Base-by-base conservation (phyloP, 2,113 vertebrate genomes). In the Notiomystis cincta region DNA sequence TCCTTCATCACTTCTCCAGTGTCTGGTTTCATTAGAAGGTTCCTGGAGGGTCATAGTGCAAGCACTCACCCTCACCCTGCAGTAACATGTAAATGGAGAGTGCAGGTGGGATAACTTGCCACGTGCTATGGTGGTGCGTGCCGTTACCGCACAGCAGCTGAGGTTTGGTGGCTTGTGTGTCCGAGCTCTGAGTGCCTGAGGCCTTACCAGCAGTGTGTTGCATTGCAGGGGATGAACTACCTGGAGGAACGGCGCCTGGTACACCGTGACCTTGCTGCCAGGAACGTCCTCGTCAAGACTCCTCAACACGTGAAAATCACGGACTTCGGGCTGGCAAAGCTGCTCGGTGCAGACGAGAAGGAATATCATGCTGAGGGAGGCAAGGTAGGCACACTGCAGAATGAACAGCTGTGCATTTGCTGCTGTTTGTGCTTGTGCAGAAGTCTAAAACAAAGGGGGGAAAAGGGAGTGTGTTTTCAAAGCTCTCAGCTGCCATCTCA, bases 241-340 rank as follows among this genome's bases (percentile, higher is more conserved):
- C 97, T 99, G 93, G 99, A 99, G 89, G 99, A 99, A 50, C 98
- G 98, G 21, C 98, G 98, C 78, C 95, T 99, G 96, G 99, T 99
- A n/a, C 99, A 99, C 89, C 98, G 99, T 15, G 99, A 99, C 96
- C 97, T 99, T 93, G 99, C 99, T 3, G 99, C 99, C 44, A 98
- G 99, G 84, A 99, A 99, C 0, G 99, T 99, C 44, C 98, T 99
- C 19, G 98, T 99, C 67, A 99, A 99, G 96, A 98, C 98, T 4
- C 99, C 99, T 0, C 98, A 99, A 25, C 99, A 99, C 0, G 98
- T 99, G 47, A 99, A 99, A 96, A 99, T 99, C 97, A 99, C 99
- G 0, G 99, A 99, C 96, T 99, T 99, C 3, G 99, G 99, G 30
- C 96, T 99, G 71, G 99, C 99, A 82, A 99, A 98, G 67, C 98